Base-by-base conservation (phyloP, 2,797 vertebrate genomes). In the Enteromius radiatus region DNA sequence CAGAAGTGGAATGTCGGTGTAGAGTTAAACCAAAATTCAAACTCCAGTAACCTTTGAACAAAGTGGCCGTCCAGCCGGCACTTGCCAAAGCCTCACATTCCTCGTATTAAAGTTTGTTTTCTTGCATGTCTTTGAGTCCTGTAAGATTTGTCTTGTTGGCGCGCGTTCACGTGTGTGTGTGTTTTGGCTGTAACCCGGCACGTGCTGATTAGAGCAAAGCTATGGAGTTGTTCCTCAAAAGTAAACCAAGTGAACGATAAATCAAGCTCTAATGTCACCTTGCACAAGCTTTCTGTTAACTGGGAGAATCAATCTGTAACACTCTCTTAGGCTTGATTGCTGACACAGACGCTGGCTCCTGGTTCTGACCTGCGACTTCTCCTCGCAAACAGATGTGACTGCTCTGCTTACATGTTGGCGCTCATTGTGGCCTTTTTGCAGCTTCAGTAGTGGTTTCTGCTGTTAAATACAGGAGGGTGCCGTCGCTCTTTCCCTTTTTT, bases 41-140 rank as follows among this genome's bases (percentile, higher is more conserved):
- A 90, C 89, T 82, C 59, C 65, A 85, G 86, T 90, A 89, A 89
- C 89, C 88, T 85, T 84, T 86, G 87, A 78, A 88, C 88, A 84
- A 88, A 90, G 87, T 86, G 84, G 76, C 83, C 69, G 77, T 88
- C 84, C 87, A 85, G 83, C 80, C 36, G 56, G 68, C 67, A 82
- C 87, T 86, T 86, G 86, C 88, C 85, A 88, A 86, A 83, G 83
- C 81, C 77, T 80, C 76, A 73, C 87, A 88, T 88, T 89, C 87
- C 88, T 82, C 14, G 54, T 84, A 76, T 83, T 78, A 83, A 75
- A 83, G 68, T 83, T 80, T 84, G 82, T 84, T 85, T 86, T 87
- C 80, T 69, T 82, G 86, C 84, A 84, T 87, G 86, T 88, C 81
- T 87, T 87, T 84, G 78, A 84, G 75, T 80, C 76, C 80, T 88